These are phyloP conservation scores for Pantherophis alleghaniensis DNA, from an alignment of 2,797 vertebrate species.

Conservation along the genomic window DNA sequence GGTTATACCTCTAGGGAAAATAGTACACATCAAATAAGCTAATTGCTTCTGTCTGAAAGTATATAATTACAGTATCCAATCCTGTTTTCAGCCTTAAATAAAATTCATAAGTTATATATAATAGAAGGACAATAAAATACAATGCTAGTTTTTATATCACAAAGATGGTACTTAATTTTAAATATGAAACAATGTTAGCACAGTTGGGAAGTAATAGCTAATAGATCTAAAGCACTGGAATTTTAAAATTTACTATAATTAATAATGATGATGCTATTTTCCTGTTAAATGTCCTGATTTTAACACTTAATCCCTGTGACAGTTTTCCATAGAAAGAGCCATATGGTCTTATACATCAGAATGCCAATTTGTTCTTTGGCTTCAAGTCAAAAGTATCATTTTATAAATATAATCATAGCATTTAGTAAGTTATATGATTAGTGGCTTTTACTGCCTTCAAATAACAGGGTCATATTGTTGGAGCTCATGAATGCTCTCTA, in stretches of 20 bases:
- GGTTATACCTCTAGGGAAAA: neutral
- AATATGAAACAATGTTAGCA: neutral
- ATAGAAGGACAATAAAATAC: neutral
- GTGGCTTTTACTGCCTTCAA: neutral
- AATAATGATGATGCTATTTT: neutral
- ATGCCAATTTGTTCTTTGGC: neutral
- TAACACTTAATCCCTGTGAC: fast-evolving
- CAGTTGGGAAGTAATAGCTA: neutral
- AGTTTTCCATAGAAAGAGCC: neutral
- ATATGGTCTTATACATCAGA: neutral
- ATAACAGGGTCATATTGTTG: conserved; percentile 30
- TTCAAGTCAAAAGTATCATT: neutral
- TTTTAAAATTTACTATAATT: neutral
- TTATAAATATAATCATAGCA: neutral
- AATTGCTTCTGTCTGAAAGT: neutral
- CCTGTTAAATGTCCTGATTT: neutral
- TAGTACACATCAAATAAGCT: neutral
- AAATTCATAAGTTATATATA: neutral
- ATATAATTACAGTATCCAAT: neutral
- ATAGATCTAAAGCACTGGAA: neutral
- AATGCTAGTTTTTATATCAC: neutral
- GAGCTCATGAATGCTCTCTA: conserved; percentile 6
- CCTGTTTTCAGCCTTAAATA: neutral
- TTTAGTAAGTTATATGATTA: conserved; percentile 30
- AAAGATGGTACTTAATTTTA: neutral